These are phyloP conservation scores for Saccostrea cuccullata DNA, from an alignment of 1,140 invertebrate genomes.

Conservation along the genomic window DNA sequence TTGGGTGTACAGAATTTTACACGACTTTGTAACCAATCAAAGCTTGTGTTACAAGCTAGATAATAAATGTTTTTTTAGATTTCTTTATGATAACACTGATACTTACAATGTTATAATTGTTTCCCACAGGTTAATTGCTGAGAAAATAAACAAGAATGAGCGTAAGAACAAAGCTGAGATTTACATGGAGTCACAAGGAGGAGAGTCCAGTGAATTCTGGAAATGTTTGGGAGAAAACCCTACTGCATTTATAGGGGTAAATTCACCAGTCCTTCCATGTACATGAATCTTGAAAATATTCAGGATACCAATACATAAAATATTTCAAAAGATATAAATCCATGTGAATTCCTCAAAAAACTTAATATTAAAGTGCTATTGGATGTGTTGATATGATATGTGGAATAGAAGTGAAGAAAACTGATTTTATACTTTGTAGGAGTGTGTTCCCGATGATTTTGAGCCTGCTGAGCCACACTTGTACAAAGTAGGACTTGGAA, in stretches of 20 bases:
- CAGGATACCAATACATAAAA: too few species aligned
- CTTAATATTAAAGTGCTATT: too few species aligned
- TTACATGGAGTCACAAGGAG: constrained; percentile 88
- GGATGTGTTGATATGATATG: too few species aligned
- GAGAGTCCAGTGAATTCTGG: constrained; percentile 93
- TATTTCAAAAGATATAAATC: too few species aligned
- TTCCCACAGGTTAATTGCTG: constrained; percentile 88
- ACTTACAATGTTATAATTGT: background rate
- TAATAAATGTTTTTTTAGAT: too few species aligned
- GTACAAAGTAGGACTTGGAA: constrained; percentile 96
- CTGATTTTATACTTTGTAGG: constrained; percentile 79
- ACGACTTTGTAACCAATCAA: too few species aligned
- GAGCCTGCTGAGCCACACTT: constrained; percentile 87
- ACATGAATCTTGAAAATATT: too few species aligned
- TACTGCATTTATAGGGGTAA: constrained; percentile 42
- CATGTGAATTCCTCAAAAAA: too few species aligned
- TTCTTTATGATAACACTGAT: too few species aligned
- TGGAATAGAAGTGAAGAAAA: background rate
- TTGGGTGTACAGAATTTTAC: too few species aligned
- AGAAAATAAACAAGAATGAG: constrained; percentile 99
- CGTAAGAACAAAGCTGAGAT: constrained; percentile 96
- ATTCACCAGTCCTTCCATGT: background rate
- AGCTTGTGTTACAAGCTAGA: too few species aligned
- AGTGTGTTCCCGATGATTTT: constrained; percentile 90
- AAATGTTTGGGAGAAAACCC: constrained; percentile 61